A percentile compares a stretch with the other conserved stretches of the same genome.
Conservation (phyloP, 2,888 invertebrate genomes). For the Sinotaia quadrata region DNA sequence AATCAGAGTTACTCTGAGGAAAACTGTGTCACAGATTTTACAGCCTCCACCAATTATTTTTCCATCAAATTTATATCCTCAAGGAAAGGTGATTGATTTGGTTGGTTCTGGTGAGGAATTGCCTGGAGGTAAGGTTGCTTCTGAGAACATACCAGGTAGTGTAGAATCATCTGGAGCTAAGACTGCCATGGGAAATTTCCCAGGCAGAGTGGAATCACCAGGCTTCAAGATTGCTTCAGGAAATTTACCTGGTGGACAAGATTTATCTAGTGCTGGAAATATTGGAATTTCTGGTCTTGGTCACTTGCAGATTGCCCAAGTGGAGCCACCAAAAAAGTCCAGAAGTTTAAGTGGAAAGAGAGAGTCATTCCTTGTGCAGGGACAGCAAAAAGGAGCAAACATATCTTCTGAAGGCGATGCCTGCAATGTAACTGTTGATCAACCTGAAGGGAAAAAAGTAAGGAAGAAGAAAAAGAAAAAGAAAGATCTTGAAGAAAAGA, state of each 20-base stretch:
- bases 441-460: neutral
- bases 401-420: no score
- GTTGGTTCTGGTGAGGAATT: neutral
- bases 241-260: neutral
- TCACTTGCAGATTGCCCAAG: conserved; percentile 23
- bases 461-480: conserved; percentile 23
- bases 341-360: no score
- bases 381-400: neutral
- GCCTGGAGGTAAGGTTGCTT: neutral
- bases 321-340: neutral
- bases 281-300: conserved; percentile 28
- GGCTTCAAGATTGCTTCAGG: neutral
- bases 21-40: neutral
- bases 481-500: neutral
- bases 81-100: no score
- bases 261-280: neutral
- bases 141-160: neutral
- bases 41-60: neutral
- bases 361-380: neutral
- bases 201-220: neutral
- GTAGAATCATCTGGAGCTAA: neutral
- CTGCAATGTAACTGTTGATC: no score
- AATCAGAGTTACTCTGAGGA: conserved; percentile 45
- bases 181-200: no score
- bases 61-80: neutral